These are phyloP conservation scores for Acipenser transmontanus DNA, from an alignment of 2,797 vertebrate genomes.

Conservation along the genomic window DNA sequence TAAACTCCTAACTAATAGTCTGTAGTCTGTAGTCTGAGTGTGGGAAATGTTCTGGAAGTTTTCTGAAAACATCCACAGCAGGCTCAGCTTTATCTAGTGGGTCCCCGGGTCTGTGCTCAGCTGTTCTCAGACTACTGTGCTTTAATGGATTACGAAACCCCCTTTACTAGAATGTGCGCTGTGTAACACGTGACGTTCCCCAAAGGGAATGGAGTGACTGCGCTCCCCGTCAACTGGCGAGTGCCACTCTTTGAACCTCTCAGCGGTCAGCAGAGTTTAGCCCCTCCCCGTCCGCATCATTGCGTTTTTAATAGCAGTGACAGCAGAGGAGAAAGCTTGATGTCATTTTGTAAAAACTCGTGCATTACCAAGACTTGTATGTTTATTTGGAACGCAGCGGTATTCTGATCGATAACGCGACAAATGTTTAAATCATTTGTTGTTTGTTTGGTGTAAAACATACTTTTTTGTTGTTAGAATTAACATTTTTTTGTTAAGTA, in stretches of 20 bases:
- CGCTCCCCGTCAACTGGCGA: slow-evolving; percentile 41
- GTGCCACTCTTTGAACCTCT: slow-evolving; percentile 29
- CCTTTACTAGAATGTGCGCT: slow-evolving; percentile 47
- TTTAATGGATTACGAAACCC: slow-evolving; percentile 10
- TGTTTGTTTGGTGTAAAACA: neutral
- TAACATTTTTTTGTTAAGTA: neutral
- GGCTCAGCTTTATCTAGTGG: slow-evolving; percentile 46
- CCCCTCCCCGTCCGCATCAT: slow-evolving; percentile 48
- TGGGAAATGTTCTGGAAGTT: neutral
- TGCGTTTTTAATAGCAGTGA: slow-evolving; percentile 52
- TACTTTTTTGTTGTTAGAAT: slow-evolving; percentile 32
- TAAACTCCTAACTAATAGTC: too few relatives aligned
- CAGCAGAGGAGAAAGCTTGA: slow-evolving; percentile 36
- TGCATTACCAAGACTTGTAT: too few relatives aligned
- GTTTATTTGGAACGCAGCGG: too few relatives aligned
- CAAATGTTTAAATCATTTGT: too few relatives aligned
- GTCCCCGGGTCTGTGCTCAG: slow-evolving; percentile 21
- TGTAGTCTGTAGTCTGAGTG: too few relatives aligned
- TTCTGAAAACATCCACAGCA: neutral
- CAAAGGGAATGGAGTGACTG: slow-evolving; percentile 25
- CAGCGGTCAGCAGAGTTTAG: slow-evolving; percentile 12
- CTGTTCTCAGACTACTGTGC: neutral
- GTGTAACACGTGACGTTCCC: slow-evolving; percentile 47
- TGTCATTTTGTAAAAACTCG: slow-evolving; percentile 35
- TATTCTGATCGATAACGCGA: too few relatives aligned